These are phyloP conservation scores for Drosophila ficusphila DNA, from an alignment of 1,140 invertebrate genomes.

Conservation along the genomic window DNA sequence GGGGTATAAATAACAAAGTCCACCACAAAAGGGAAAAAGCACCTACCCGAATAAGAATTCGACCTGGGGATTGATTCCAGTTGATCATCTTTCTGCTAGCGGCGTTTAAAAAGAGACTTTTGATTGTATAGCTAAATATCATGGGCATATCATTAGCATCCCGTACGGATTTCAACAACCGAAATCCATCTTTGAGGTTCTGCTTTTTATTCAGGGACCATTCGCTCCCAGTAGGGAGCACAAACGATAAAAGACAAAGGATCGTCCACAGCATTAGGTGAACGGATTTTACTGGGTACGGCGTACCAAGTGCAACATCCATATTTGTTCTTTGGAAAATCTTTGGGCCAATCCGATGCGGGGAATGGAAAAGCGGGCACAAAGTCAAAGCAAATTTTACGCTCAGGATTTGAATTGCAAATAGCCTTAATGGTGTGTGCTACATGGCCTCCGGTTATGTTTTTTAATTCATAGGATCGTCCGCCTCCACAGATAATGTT, in stretches of 20 bases:
- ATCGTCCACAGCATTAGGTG: slow-evolving; percentile 5
- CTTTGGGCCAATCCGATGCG: slow-evolving; percentile 11
- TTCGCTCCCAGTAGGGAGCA: slow-evolving; percentile 51
- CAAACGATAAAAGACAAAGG: slow-evolving; percentile 38
- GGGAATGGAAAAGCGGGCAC: slow-evolving; percentile 54
- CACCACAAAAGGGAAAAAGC: not conserved
- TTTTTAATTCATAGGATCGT: slow-evolving; percentile 24
- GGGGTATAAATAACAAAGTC: not conserved
- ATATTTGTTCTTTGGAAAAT: not conserved
- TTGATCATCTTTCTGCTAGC: not conserved
- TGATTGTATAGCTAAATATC: slow-evolving; percentile 48
- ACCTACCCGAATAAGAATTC: slow-evolving; percentile 45
- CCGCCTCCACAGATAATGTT: slow-evolving; percentile 3
- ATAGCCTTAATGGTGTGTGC: slow-evolving; percentile 51
- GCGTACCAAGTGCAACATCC: slow-evolving; percentile 42
- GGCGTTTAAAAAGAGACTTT: slow-evolving; percentile 31
- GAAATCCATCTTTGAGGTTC: slow-evolving; percentile 48
- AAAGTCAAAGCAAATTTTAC: slow-evolving; percentile 55
- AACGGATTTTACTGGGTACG: slow-evolving; percentile 28
- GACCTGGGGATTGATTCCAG: slow-evolving; percentile 44
- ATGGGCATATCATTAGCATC: slow-evolving; percentile 34
- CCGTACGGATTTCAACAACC: slow-evolving; percentile 50
- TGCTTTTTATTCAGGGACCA: slow-evolving; percentile 38
- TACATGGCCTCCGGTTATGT: slow-evolving; percentile 30
- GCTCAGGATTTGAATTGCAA: not conserved